Evolutionary conservation across 2,797 vertebrate genomes (phyloP).

Genomic region (Tapera naevia): DNA sequence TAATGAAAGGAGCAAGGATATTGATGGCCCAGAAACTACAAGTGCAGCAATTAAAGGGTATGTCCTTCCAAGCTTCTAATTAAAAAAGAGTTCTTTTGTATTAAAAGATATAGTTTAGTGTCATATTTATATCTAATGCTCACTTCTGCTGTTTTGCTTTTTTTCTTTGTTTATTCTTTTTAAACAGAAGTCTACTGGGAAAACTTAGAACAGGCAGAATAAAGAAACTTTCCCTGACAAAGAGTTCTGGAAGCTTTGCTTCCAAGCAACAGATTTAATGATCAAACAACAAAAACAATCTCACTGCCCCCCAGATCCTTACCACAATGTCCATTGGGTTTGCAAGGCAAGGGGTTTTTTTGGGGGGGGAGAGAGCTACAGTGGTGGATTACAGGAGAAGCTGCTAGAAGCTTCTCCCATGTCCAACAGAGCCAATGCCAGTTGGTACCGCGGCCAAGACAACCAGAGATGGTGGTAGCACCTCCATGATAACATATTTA

Average conservation of each 20-base stretch:
- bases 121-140: slow-evolving; percentile 55
- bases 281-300: slow-evolving; percentile 13
- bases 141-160: not conserved
- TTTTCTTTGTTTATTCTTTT: slow-evolving; percentile 19
- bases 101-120: slow-evolving; percentile 57
- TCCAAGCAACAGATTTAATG: slow-evolving; percentile 4
- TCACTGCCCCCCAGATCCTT: not conserved
- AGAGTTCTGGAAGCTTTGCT: slow-evolving; percentile 49
- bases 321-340: not conserved
- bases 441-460: too few species aligned
- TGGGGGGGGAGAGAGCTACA: too few species aligned
- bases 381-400: too few species aligned
- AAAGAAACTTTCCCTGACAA: slow-evolving; percentile 42
- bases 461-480: too few species aligned
- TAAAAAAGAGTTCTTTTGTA: slow-evolving; percentile 73
- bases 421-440: too few species aligned
- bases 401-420: too few species aligned
- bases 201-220: slow-evolving; percentile 41
- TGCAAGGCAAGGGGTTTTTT: too few species aligned
- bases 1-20: slow-evolving; percentile 80
- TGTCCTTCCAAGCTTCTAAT: slow-evolving; percentile 78
- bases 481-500: too few species aligned
- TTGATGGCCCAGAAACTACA: slow-evolving; percentile 79
- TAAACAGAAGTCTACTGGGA: slow-evolving; percentile 20
- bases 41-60: slow-evolving; percentile 77